Conservation (phyloP, 2,797 vertebrate species). For the Nannoperca obscura region DNA sequence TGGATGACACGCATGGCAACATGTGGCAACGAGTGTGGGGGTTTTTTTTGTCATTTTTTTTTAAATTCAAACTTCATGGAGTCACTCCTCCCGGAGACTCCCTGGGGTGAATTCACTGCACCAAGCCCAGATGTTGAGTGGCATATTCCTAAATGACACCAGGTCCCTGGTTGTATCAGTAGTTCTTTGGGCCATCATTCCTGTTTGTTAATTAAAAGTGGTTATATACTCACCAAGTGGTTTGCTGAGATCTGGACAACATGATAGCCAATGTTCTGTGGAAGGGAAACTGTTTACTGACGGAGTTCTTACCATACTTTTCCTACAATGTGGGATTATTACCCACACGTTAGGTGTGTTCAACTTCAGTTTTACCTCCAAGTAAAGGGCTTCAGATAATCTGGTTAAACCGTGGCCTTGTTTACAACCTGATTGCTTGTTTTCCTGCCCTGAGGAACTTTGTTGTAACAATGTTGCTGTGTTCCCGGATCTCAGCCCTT, state of each 20-base stretch:
- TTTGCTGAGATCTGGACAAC: background rate
- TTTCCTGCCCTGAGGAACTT: background rate
- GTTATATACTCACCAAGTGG: background rate
- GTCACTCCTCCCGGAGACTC: background rate
- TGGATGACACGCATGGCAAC: slow-evolving; percentile 11
- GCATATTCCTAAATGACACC: background rate
- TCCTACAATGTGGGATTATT: background rate
- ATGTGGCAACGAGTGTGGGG: background rate
- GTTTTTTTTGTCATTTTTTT: background rate
- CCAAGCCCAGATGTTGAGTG: background rate
- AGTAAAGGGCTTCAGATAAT: too few species aligned
- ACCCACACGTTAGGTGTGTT: background rate
- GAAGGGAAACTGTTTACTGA: background rate
- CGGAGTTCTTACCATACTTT: background rate
- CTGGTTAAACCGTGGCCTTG: background rate
- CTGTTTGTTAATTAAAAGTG: background rate
- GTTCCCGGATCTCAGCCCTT: background rate
- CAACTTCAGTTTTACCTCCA: background rate
- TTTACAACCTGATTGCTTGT: background rate
- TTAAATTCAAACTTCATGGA: background rate
- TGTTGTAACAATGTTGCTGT: background rate
- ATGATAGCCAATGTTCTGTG: background rate
- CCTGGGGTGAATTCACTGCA: background rate
- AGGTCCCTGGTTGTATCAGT: too few species aligned
- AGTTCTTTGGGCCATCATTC: background rate